Evolutionary conservation across 2,797 vertebrate species (phyloP).

Genomic region (Antrozous pallidus): DNA sequence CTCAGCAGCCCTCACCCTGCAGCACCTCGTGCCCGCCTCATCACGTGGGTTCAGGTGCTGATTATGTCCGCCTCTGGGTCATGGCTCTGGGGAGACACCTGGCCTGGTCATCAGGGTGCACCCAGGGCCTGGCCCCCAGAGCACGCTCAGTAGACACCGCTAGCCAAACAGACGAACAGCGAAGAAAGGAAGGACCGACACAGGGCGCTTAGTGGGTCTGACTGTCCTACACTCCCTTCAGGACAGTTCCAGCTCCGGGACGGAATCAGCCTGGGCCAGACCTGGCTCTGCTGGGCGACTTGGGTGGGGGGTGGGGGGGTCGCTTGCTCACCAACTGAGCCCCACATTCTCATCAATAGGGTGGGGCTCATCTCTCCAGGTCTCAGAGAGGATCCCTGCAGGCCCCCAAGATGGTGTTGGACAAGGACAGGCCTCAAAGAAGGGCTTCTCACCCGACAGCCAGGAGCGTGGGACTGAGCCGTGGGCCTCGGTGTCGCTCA

Average conservation of each 20-base stretch:
- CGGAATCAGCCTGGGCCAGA: neutral
- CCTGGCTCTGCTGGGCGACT: neutral
- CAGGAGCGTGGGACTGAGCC: neutral
- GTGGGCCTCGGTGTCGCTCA: accelerated
- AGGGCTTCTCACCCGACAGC: neutral
- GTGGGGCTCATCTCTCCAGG: neutral
- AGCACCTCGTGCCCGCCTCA: accelerated
- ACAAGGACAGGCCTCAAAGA: neutral
- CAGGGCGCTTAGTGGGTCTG: neutral
- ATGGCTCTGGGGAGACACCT: accelerated
- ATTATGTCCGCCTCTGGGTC: neutral
- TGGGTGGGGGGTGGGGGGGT: neutral
- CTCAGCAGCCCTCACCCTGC: accelerated
- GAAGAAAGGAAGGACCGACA: neutral
- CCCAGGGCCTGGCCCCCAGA: accelerated
- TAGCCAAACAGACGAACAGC: neutral
- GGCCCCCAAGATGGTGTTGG: neutral
- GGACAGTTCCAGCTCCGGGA: neutral
- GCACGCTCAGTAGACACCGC: no score
- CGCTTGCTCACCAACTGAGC: neutral
- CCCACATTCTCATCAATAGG: accelerated
- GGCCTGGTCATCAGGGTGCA: no score
- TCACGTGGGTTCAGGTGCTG: accelerated
- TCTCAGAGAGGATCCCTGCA: neutral
- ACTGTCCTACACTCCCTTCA: neutral